Evolutionary conservation across 2,113 vertebrate genomes (phyloP).

Genomic region (Hemiscyllium ocellatum): DNA sequence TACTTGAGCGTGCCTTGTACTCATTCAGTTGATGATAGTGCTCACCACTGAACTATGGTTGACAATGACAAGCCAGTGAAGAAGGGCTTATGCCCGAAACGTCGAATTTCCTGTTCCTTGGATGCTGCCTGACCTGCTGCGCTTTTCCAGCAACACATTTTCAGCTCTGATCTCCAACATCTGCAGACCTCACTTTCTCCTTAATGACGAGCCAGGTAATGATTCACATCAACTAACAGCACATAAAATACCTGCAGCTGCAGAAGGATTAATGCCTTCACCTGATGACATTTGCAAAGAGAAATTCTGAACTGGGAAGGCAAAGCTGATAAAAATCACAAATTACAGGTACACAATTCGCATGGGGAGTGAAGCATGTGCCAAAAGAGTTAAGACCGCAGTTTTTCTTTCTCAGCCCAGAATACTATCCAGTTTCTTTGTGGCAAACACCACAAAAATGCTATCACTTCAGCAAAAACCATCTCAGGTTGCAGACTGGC

Average conservation of each 20-base stretch:
- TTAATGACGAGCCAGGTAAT: background rate
- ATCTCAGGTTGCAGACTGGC: background rate
- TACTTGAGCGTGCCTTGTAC: background rate
- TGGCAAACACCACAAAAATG: background rate
- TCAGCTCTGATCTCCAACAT: no score
- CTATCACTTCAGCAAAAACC: background rate
- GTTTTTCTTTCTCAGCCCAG: background rate
- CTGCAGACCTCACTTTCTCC: no score
- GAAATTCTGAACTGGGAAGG: background rate
- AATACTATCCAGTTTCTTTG: no score
- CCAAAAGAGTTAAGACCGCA: background rate
- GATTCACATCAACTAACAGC: background rate
- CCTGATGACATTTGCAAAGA: background rate
- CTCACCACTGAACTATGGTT: background rate
- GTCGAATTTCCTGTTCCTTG: no score
- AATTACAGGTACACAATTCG: background rate
- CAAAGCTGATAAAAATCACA: background rate
- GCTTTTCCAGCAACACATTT: no score
- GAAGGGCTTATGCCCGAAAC: no score
- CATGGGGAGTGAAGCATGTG: background rate
- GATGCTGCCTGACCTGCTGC: no score
- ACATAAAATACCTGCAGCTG: background rate
- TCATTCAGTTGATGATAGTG: background rate
- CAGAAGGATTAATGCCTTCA: background rate
- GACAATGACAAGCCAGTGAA: background rate